Evolutionary conservation across 2,888 invertebrate species (phyloP).

Genomic region (Chelonus formosanus): DNA sequence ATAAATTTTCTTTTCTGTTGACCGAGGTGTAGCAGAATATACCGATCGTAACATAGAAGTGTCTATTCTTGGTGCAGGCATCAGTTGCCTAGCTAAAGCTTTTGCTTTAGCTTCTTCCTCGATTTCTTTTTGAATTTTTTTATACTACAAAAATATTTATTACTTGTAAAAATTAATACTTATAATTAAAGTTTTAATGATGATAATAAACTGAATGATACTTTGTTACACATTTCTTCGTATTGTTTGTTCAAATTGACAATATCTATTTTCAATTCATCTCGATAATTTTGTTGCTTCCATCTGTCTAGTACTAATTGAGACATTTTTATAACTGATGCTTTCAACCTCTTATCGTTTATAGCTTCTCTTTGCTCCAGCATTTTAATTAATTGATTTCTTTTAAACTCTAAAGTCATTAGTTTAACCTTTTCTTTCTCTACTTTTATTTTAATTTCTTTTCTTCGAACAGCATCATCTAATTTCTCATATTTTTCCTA

Average conservation of each 20-base stretch:
- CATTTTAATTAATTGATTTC: slow-evolving; percentile 17
- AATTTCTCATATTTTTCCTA: slow-evolving; percentile 28
- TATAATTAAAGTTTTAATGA: not conserved
- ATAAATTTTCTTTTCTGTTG: not conserved
- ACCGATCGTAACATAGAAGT: slow-evolving; percentile 20
- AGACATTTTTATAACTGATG: not conserved
- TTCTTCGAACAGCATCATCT: slow-evolving; percentile 17
- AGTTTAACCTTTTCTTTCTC: slow-evolving; percentile 8
- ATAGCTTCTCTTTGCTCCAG: slow-evolving; percentile 9
- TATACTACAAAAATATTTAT: slow-evolving; percentile 10
- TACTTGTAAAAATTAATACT: not conserved
- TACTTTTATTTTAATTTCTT: slow-evolving; percentile 3
- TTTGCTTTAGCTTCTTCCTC: slow-evolving; percentile 14
- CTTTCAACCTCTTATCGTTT: slow-evolving; percentile 2
- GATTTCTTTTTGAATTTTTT: not conserved
- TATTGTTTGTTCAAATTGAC: not conserved
- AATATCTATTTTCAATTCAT: not conserved
- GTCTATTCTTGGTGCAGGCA: slow-evolving; percentile 28
- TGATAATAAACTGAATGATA: not conserved
- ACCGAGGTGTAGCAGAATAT: not conserved
- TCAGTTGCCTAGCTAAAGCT: slow-evolving; percentile 18
- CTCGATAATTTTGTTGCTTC: not conserved
- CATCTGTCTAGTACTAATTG: slow-evolving; percentile 3
- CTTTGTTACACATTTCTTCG: not conserved
- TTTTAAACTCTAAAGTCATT: slow-evolving; percentile 15